These are phyloP conservation scores for Portevinia maculata DNA, from an alignment of 2,888 invertebrate genomes.

Conservation along the genomic window DNA sequence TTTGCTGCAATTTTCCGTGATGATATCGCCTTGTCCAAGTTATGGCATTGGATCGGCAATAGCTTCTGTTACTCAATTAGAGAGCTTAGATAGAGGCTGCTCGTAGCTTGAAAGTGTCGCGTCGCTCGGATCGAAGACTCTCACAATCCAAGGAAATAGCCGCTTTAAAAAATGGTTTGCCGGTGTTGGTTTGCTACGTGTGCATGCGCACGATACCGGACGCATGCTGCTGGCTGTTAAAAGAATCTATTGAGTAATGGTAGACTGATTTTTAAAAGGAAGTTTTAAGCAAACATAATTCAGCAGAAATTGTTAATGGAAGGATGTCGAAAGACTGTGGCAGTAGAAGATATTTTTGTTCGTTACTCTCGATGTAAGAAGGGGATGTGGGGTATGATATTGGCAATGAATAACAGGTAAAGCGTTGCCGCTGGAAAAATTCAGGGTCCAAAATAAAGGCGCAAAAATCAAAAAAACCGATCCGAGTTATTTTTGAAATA, in stretches of 20 bases:
- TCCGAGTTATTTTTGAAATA: too few species aligned
- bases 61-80: not conserved
- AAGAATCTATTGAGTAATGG: conserved; percentile 40
- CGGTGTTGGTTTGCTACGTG: conserved; percentile 61
- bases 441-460: too few species aligned
- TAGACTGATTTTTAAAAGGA: conserved; percentile 53
- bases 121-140: too few species aligned
- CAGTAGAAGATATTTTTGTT: not conserved
- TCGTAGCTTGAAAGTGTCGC: conserved; percentile 9
- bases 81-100: not conserved
- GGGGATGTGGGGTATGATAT: too few species aligned
- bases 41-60: not conserved
- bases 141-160: conserved; percentile 44
- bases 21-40: conserved; percentile 40
- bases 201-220: conserved; percentile 69
- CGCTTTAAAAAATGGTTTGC: conserved; percentile 56
- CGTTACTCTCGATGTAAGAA: too few species aligned
- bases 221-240: conserved; percentile 40
- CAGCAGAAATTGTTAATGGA: conserved; percentile 61
- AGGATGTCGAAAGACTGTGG: conserved; percentile 40
- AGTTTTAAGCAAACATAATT: conserved; percentile 59
- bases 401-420: too few species aligned
- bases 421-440: too few species aligned
- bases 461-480: too few species aligned
- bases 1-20: conserved; percentile 53